Evolutionary conservation across 2,888 invertebrate species (phyloP).

Genomic region (Pterostichus niger): DNA sequence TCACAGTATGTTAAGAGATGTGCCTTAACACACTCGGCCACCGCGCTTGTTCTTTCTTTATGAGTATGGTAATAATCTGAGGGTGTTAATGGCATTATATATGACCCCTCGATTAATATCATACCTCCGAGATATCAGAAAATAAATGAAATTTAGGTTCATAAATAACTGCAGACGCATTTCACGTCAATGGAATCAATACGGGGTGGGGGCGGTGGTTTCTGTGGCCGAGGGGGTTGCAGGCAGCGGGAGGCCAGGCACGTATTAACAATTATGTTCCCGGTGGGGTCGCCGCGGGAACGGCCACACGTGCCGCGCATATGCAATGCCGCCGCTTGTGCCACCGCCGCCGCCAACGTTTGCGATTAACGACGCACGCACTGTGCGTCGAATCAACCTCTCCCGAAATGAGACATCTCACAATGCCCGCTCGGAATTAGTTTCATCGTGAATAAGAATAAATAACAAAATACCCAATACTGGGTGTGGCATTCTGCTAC

Average conservation of each 20-base stretch:
- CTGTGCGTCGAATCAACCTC: too few relatives aligned
- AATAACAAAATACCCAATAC: too few relatives aligned
- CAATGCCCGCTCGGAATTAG: background rate
- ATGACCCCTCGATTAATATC: background rate
- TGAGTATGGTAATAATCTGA: too few relatives aligned
- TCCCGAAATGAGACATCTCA: too few relatives aligned
- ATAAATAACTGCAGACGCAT: conserved; percentile 61
- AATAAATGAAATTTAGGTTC: conserved; percentile 38
- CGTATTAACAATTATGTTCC: conserved; percentile 65
- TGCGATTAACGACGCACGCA: conserved; percentile 54
- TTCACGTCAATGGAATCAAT: conserved; percentile 54
- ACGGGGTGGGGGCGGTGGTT: conserved; percentile 4
- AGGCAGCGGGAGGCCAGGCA: conserved; percentile 47
- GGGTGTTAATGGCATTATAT: background rate
- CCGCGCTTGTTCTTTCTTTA: too few relatives aligned
- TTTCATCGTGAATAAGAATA: background rate
- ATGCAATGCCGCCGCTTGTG: conserved; percentile 59
- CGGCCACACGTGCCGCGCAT: conserved; percentile 62
- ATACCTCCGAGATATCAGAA: conserved; percentile 13
- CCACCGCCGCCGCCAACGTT: background rate
- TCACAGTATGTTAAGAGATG: too few relatives aligned
- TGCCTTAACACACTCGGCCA: too few relatives aligned
- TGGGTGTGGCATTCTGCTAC: too few relatives aligned
- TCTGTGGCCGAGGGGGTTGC: background rate
- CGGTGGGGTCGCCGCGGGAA: conserved; percentile 51